Percentiles rank a stretch among this genome's conserved stretches.
Evolutionary conservation across 2,113 vertebrate species (phyloP).

Genomic region (Bungarus multicinctus): DNA sequence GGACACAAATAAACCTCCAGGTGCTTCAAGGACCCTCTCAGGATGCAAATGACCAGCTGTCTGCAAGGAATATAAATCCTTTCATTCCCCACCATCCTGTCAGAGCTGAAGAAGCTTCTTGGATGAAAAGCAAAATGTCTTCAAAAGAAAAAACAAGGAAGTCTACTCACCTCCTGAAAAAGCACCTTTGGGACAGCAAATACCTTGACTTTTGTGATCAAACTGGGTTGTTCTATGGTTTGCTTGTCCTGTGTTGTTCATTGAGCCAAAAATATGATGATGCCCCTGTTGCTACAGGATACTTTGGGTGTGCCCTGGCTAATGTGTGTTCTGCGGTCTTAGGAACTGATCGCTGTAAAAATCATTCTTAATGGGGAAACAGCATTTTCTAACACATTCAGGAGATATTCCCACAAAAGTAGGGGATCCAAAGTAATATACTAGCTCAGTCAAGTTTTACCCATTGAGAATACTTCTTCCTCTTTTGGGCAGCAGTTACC

Average conservation of each 20-base stretch:
- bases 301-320: background rate
- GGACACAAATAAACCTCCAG: too few relatives aligned
- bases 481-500: background rate
- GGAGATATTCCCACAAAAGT: background rate
- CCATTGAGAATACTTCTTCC: background rate
- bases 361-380: background rate
- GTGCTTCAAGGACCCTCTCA: too few relatives aligned
- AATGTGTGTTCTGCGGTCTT: background rate
- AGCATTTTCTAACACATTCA: background rate
- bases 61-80: too few relatives aligned
- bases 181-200: background rate
- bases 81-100: too few relatives aligned
- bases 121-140: too few relatives aligned
- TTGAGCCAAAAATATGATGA: background rate
- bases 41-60: too few relatives aligned
- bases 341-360: background rate
- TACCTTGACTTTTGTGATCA: background rate
- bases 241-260: background rate
- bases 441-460: background rate
- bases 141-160: too few relatives aligned
- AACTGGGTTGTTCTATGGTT: background rate
- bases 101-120: too few relatives aligned
- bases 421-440: background rate
- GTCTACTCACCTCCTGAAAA: too few relatives aligned
- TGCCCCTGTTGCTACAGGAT: background rate